Evolutionary conservation across 2,797 vertebrate species (phyloP).

Genomic region (Lemur catta): DNA sequence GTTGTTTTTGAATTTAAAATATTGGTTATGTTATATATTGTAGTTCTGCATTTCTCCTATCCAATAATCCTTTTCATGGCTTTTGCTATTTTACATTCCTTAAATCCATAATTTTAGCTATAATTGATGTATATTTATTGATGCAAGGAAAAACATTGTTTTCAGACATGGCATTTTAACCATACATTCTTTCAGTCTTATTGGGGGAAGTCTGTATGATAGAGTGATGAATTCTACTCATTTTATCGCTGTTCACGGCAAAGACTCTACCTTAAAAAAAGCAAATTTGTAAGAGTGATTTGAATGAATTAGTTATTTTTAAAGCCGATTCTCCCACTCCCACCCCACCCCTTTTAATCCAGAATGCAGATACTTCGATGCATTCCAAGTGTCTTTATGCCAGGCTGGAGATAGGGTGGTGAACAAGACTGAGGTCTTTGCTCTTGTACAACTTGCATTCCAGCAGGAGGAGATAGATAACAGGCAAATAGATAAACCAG

Average conservation of each 20-base stretch:
- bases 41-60: neutral
- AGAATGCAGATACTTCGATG: neutral
- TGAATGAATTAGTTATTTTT: neutral
- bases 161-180: neutral
- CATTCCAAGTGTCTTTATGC: neutral
- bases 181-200: neutral
- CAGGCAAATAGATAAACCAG: neutral
- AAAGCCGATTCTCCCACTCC: neutral
- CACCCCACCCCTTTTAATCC: neutral
- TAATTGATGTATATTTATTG: neutral
- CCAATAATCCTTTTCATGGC: neutral
- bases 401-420: neutral
- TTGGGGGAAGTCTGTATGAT: neutral
- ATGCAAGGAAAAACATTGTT: neutral
- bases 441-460: neutral
- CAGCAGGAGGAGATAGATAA: neutral
- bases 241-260: neutral
- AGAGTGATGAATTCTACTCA: neutral
- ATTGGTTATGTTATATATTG: neutral
- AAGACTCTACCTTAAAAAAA: neutral
- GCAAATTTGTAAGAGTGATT: neutral
- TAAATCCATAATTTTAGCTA: neutral
- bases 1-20: conserved; percentile 18
- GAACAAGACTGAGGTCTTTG: neutral
- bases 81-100: neutral